Evolutionary conservation across 2,113 vertebrate species (phyloP), one percentile per base, ranked within the genome.

Genomic region (Tringa solitaria): DNA sequence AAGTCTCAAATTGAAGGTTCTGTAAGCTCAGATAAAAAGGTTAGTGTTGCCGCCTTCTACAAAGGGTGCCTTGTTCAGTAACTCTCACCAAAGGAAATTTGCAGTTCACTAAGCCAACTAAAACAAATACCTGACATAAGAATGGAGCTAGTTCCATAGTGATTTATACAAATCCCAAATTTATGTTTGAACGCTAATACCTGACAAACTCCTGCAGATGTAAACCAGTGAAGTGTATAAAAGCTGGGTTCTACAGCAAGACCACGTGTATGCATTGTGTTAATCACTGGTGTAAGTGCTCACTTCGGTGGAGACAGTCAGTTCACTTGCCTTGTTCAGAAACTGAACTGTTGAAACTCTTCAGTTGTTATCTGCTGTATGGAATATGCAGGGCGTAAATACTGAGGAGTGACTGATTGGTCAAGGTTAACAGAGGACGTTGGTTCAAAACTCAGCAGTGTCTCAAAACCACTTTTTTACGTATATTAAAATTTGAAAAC

Each of bases 11-110:
- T 97, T 97, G 95, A 95, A 95, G 87, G 90, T 96, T 96, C 91
- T 96, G 67, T 82, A 89, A 96, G 32, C 87, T 92, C 69, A 88
- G 94, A 96, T 96, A 93, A 95, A 96, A 97, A 91, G 81, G 89
- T 85, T 77, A 89, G 83, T 91, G 95, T 98, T 97, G 84, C 91
- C 21, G 59, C 95, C 74, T 96, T 86, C 91, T 95, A 98, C 97
- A 98, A 98, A 97, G 93, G 86, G 61, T 96, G 46, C 60, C 89
- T 97, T 97, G 97, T 97, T 98, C 87, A 76, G 54, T 96, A 96
- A 96, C 89, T 90, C 96, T 97, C 88, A 96, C 97, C 84, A 93
- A 90, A 95, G 93, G 86, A 97, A 95, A 97, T 95, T 88, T 91
- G 81, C 74, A 90, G 81, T 89, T 93, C 68, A 74, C 87, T 92